Evolutionary conservation across 2,888 invertebrate genomes (phyloP).

Genomic region (Drosophila kuntzei): DNA sequence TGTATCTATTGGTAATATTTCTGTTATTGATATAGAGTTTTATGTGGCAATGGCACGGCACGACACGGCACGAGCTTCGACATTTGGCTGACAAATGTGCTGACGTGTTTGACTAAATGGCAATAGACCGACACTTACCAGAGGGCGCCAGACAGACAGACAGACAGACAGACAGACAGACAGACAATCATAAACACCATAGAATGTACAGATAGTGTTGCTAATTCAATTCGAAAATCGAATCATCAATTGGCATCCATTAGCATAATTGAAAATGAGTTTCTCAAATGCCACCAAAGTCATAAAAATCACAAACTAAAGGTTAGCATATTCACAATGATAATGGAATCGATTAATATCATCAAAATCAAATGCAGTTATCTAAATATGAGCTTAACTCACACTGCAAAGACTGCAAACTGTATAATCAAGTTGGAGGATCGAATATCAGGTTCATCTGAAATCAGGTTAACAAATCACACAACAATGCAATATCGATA

Average conservation of each 20-base stretch:
- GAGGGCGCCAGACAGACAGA: conserved; percentile 13
- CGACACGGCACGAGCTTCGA: conserved; percentile 61
- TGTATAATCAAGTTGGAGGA: conserved; percentile 6
- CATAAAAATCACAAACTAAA: conserved; percentile 54
- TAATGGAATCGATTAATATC: conserved; percentile 36
- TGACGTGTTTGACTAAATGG: conserved; percentile 56
- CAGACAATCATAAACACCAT: background rate
- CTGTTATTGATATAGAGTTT: conserved; percentile 53
- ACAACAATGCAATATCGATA: conserved; percentile 6
- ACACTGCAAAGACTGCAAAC: conserved; percentile 4
- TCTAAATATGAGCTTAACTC: background rate
- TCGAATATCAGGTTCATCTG: conserved; percentile 32
- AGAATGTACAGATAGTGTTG: background rate
- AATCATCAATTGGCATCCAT: conserved; percentile 40
- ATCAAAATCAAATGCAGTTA: conserved; percentile 10
- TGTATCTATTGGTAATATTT: conserved; percentile 43
- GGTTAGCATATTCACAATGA: conserved; percentile 45
- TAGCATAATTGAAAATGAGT: conserved; percentile 65
- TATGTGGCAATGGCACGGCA: conserved; percentile 42
- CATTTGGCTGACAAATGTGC: conserved; percentile 66
- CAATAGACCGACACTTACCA: conserved; percentile 43
- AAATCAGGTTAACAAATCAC: conserved; percentile 35
- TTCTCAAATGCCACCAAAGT: conserved; percentile 61
- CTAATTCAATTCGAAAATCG: conserved; percentile 22
- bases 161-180: conserved; percentile 1